Base-by-base conservation (phyloP, 2,113 vertebrate species). In the Paramormyrops kingsleyae region DNA sequence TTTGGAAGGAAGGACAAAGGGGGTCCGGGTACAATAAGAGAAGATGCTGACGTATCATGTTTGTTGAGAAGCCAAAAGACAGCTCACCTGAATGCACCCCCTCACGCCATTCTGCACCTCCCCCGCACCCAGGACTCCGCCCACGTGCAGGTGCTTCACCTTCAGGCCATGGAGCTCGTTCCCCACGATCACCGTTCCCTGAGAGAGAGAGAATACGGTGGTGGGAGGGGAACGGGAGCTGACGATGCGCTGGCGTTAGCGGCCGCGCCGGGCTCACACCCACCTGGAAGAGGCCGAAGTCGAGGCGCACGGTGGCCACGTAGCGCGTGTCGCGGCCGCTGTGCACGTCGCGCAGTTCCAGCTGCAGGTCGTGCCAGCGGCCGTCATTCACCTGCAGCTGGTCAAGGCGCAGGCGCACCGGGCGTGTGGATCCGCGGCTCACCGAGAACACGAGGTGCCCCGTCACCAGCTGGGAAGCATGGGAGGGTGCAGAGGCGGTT, bases 261-360 rank as follows among this genome's bases (percentile, higher is more conserved):
- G 3, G 27, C 47, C 19, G 70, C 35, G 17, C 31, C 6, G 74
- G 5, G 15, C 13, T 19, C 83, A 13, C 8, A 31, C 50, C 89
- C 91, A 99, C 99, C 97, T 99, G 98, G 93, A 98, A 99, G 44
- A 98, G 95, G 87, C 97, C 98, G 1, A 98, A 99, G 95, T 99
- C 99, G 70, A 99, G 93, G 47, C 96, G 96, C 88, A 99, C 94
- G 13, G 97, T 98, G 89, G 99, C 97, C 5, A 99, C 94, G 0
- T 99, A 98, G 89, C 96, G 97, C 0, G 96, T 96, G 89, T 97
- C 97, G 1, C 95, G 95, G 44, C 97, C 97, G 0, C 96, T 97
- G 90, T 93, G 97, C 74, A 97, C 95, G 0, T 99, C 98, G 74
- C 97, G 95, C 89, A 99, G 95, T 93, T 99, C 98, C 91, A 99